Conservation (phyloP, 2,113 vertebrate genomes). For the Cochlearius cochlearius region DNA sequence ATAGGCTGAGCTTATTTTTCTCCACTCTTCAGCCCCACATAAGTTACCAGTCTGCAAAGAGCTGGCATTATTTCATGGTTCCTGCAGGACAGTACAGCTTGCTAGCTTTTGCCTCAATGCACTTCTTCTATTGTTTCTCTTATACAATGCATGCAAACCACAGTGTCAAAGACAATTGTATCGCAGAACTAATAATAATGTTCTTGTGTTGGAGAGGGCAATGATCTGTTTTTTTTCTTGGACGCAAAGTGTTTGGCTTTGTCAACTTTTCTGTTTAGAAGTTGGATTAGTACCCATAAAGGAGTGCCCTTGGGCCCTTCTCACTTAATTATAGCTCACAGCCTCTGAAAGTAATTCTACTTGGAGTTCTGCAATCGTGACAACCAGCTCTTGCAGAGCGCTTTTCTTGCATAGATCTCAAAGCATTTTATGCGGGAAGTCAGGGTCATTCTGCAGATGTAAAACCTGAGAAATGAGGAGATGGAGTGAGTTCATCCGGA, state of each 20-base stretch:
- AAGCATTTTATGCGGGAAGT: neutral
- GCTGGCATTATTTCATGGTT: neutral
- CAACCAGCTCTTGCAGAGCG: neutral
- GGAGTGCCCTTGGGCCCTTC: neutral
- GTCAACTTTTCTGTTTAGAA: conserved; percentile 21
- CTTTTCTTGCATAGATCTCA: neutral
- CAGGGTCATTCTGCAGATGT: neutral
- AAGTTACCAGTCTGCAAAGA: neutral
- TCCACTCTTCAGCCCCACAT: neutral
- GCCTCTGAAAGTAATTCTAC: neutral
- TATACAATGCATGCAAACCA: neutral
- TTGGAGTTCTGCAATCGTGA: neutral
- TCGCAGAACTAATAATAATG: neutral
- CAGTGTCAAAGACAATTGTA: neutral
- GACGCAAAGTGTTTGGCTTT: conserved; percentile 21
- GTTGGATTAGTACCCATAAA: conserved; percentile 4
- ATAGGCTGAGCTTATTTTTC: neutral
- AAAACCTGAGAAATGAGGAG: neutral
- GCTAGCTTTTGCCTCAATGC: neutral
- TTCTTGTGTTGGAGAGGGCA: neutral
- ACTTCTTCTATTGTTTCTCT: neutral
- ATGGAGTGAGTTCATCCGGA: neutral
- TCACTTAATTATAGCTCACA: neutral
- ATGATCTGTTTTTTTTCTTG: neutral
- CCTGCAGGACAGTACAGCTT: neutral